A percentile compares a stretch with the other conserved stretches of the same genome.
Evolutionary conservation across 2,888 invertebrate genomes (phyloP).

Genomic region (Brachylomia viminalis): DNA sequence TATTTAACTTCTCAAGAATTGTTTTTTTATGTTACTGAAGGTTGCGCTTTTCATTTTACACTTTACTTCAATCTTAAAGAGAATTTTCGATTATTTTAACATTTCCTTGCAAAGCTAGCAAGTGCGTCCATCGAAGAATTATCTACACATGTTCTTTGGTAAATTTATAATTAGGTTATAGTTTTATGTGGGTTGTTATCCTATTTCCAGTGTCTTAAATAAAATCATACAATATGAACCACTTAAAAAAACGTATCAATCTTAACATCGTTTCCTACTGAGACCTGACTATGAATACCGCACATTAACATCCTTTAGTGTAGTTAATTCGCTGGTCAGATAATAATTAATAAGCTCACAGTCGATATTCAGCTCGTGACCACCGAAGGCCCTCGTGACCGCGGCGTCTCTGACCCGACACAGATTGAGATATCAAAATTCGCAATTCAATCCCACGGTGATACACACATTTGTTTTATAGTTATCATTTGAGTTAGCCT

Average conservation of each 20-base stretch:
- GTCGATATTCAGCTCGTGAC: constrained; percentile 84
- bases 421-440: constrained; percentile 90
- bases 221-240: neutral
- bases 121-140: too few relatives aligned
- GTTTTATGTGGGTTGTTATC: neutral
- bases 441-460: constrained; percentile 85
- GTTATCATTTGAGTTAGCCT: constrained; percentile 79
- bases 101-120: neutral
- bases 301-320: constrained; percentile 78
- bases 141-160: neutral
- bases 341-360: constrained; percentile 78
- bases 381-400: constrained; percentile 90
- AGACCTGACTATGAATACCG: constrained; percentile 63
- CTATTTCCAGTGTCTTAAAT: neutral
- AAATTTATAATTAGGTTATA: neutral
- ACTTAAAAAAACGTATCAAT: neutral
- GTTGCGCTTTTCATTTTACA: neutral
- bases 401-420: constrained; percentile 87
- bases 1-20: neutral
- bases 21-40: too few relatives aligned
- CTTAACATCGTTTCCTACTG: neutral
- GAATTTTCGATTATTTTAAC: neutral
- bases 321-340: constrained; percentile 81
- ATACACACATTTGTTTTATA: constrained; percentile 83
- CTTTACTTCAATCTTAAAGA: neutral